Evolutionary conservation across 2,888 invertebrate genomes (phyloP).

Genomic region (Orchesella flavescens): DNA sequence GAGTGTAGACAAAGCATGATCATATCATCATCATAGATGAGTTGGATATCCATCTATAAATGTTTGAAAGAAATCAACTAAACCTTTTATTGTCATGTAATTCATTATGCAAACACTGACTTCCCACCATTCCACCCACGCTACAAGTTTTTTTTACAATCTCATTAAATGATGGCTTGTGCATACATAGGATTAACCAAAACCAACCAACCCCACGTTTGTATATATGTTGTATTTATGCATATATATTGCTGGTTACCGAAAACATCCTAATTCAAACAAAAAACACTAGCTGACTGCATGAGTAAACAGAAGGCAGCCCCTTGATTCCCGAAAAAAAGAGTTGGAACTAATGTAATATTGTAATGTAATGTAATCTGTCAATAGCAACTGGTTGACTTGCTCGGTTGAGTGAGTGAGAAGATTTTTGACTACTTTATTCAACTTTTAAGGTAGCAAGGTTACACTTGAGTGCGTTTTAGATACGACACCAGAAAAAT

Average conservation of each 20-base stretch:
- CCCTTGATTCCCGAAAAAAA: no score
- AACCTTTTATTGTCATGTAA: not conserved
- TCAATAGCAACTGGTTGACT: constrained; percentile 51
- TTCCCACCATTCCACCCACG: not conserved
- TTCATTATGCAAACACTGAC: not conserved
- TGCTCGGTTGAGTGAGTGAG: constrained; percentile 53
- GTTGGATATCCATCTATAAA: not conserved
- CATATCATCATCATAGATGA: no score
- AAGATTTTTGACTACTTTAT: constrained; percentile 31
- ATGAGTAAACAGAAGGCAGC: no score
- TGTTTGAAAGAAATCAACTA: not conserved
- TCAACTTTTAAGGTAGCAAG: constrained; percentile 32
- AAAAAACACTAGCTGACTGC: no score
- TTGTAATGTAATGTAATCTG: constrained; percentile 32
- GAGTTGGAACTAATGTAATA: constrained; percentile 28
- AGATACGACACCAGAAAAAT: constrained; percentile 51
- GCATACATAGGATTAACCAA: no score
- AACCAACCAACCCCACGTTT: no score
- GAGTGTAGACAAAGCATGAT: no score
- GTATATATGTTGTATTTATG: not conserved
- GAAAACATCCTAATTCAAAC: no score
- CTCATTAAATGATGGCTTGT: no score
- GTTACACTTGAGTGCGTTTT: constrained; percentile 47
- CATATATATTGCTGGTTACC: no score
- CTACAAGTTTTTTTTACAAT: not conserved